phyloP scores from a whole-genome alignment of 2,797 vertebrate genomes.

The Jordanella pulchra region DNA sequence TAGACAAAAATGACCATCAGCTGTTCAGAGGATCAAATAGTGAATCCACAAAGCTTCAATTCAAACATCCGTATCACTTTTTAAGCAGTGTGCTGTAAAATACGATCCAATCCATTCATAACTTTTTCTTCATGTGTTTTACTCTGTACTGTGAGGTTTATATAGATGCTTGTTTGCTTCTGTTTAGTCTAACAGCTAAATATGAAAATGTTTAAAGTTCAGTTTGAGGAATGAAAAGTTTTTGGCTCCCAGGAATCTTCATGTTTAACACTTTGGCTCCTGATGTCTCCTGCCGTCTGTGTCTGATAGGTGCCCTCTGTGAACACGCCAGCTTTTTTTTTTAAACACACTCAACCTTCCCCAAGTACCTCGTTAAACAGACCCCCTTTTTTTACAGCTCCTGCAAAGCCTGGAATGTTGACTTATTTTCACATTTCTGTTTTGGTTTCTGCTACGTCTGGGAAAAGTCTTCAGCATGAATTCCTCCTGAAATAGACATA shows the following conservation, averaged over 20 bases:
- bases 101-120: too few species aligned
- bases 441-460: conserved; percentile 58
- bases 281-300: conserved; percentile 6
- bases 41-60: too few species aligned
- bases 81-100: too few species aligned
- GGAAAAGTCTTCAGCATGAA: conserved; percentile 51
- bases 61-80: too few species aligned
- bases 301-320: conserved; percentile 31
- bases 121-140: too few species aligned
- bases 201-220: background rate
- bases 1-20: too few species aligned
- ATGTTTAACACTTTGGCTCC: background rate
- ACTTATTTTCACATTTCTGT: conserved; percentile 44
- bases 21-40: too few species aligned
- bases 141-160: too few species aligned
- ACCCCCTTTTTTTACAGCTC: conserved; percentile 49
- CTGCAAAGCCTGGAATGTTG: conserved; percentile 60
- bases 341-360: conserved; percentile 21
- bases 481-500: conserved; percentile 58
- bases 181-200: too few species aligned
- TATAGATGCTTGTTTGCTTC: too few species aligned
- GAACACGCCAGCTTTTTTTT: conserved; percentile 22
- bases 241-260: background rate
- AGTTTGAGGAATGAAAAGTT: background rate
- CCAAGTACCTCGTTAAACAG: conserved; percentile 48